Conservation (phyloP, 2,797 vertebrate species). For the Tamandua tetradactyla region DNA sequence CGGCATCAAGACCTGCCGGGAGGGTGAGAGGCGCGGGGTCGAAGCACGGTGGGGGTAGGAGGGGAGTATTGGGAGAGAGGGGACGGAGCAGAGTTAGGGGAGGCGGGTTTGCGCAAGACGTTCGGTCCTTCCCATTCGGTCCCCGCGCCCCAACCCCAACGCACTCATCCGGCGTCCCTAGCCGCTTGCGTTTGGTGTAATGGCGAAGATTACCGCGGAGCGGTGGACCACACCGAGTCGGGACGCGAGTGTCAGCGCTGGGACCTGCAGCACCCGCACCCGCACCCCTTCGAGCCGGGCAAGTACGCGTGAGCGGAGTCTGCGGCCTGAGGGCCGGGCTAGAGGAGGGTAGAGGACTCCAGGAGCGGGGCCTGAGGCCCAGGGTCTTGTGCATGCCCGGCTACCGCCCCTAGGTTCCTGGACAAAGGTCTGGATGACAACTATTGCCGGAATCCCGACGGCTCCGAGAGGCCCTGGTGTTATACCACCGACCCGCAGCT, state of each 20-base stretch:
- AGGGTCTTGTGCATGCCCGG: not conserved
- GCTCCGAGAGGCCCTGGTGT: constrained; percentile 96
- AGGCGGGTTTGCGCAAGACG: too few species aligned
- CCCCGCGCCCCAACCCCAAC: not conserved
- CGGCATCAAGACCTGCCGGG: constrained; percentile 93
- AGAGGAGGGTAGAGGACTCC: not conserved
- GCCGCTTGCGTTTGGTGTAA: constrained; percentile 94
- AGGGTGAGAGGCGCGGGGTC: constrained; percentile 86
- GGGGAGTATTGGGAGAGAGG: too few species aligned
- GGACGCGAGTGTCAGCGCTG: constrained; percentile 96
- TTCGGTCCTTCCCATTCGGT: too few species aligned
- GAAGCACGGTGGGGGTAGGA: not conserved
- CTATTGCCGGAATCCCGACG: constrained; percentile 97
- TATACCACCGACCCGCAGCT: constrained; percentile 90
- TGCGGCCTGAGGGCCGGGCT: fast-evolving
- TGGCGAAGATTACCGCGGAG: constrained; percentile 94
- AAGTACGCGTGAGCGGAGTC: constrained; percentile 87
- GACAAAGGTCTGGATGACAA: constrained; percentile 96
- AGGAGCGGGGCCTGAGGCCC: not conserved
- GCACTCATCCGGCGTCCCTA: constrained; percentile 65
- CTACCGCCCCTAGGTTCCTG: constrained; percentile 88
- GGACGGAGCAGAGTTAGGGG: too few species aligned
- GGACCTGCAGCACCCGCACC: constrained; percentile 96
- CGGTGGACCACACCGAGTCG: constrained; percentile 91
- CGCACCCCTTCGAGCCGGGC: constrained; percentile 94